phyloP scores from a whole-genome alignment of 2,797 vertebrate genomes.

The Galagoides demidoff region DNA sequence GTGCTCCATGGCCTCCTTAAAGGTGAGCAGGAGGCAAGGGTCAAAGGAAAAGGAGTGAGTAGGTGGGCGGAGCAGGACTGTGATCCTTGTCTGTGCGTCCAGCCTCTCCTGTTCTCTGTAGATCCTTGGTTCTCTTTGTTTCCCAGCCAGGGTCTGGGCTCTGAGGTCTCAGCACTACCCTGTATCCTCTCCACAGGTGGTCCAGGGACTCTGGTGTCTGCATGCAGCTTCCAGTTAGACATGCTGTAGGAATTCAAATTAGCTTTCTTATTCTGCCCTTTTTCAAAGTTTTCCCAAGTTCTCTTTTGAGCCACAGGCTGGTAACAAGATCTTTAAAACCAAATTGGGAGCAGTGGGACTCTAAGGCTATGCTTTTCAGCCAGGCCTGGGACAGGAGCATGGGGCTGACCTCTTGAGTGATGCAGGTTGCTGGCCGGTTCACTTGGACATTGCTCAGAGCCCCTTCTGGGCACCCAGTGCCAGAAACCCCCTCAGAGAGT shows the following conservation, averaged over 20 bases:
- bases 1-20: rapidly evolving
- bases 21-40: neutral
- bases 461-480: rapidly evolving
- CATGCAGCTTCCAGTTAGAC: constrained; percentile 48
- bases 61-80: neutral
- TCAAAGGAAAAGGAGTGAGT: rapidly evolving
- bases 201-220: constrained; percentile 26
- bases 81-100: rapidly evolving
- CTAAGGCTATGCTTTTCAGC: too few relatives aligned
- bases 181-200: neutral
- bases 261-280: neutral
- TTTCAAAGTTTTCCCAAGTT: neutral
- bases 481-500: rapidly evolving
- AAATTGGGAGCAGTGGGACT: neutral
- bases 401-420: neutral
- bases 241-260: neutral
- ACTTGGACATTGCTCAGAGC: neutral
- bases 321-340: neutral
- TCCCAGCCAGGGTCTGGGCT: constrained; percentile 68
- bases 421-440: neutral
- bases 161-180: constrained; percentile 42
- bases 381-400: neutral
- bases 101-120: too few relatives aligned
- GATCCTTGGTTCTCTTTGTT: neutral
- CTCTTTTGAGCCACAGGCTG: neutral